These are phyloP conservation scores for Nymphalis polychloros DNA, from an alignment of 2,888 invertebrate genomes.

Conservation along the genomic window DNA sequence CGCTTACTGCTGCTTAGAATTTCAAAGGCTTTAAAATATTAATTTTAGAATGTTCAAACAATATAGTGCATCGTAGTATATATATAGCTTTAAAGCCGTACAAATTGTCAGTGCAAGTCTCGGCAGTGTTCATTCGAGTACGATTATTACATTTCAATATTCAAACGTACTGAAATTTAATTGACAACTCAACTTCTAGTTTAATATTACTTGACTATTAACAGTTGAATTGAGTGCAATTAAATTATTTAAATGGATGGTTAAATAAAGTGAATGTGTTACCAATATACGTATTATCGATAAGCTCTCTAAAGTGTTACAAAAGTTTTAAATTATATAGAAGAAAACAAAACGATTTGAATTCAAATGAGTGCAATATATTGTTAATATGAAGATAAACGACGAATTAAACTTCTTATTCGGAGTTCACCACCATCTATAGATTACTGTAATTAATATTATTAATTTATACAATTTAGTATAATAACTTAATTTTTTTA, in stretches of 20 bases:
- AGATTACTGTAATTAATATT: too few species aligned
- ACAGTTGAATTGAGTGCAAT: neutral
- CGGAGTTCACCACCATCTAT: too few species aligned
- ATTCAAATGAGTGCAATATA: too few species aligned
- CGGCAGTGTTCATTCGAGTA: conserved; percentile 41
- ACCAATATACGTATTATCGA: neutral
- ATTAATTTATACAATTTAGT: too few species aligned
- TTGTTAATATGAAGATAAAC: too few species aligned
- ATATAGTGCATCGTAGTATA: conserved; percentile 43
- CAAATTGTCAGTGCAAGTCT: conserved; percentile 57
- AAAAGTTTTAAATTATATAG: too few species aligned
- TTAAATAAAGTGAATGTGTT: neutral
- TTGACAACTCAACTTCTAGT: conserved; percentile 19
- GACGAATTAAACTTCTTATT: too few species aligned
- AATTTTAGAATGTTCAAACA: neutral
- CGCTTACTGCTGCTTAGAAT: too few species aligned
- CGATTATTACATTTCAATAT: conserved; percentile 54
- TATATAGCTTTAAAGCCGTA: conserved; percentile 45
- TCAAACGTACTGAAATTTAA: conserved; percentile 37
- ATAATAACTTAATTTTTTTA: too few species aligned
- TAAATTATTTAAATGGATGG: neutral
- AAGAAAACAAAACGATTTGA: too few species aligned
- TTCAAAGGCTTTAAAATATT: too few species aligned
- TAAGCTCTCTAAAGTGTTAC: neutral
- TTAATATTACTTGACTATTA: conserved; percentile 34